These are phyloP conservation scores for Ctenicera cuprea DNA, from an alignment of 2,888 invertebrate species.

Conservation along the genomic window DNA sequence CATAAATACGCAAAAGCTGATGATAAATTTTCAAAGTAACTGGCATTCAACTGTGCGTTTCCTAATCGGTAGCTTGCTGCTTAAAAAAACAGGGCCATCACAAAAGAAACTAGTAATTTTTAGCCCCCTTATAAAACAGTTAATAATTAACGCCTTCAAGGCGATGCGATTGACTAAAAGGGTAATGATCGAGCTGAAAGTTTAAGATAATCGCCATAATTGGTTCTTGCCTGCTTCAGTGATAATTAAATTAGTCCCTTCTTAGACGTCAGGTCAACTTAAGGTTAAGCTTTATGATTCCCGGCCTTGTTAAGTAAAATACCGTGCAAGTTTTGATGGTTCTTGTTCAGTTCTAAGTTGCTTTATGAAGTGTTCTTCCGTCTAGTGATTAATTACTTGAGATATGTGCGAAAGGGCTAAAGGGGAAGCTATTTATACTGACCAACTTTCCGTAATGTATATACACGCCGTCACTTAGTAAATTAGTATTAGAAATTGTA, in stretches of 20 bases:
- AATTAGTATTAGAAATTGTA: background rate
- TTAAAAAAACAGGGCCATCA: constrained; percentile 12
- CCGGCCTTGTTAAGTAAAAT: constrained; percentile 39
- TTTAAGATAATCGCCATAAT: constrained; percentile 42
- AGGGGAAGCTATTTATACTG: constrained; percentile 1
- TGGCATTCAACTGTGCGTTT: background rate
- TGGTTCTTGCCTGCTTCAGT: constrained; percentile 37
- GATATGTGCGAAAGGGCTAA: background rate
- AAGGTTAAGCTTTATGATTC: constrained; percentile 46
- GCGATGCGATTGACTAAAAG: constrained; percentile 35
- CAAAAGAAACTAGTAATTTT: constrained; percentile 26
- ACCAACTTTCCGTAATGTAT: background rate
- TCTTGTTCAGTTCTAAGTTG: constrained; percentile 21
- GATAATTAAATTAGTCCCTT: constrained; percentile 44
- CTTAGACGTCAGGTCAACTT: constrained; percentile 43
- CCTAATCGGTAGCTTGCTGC: background rate
- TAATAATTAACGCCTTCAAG: constrained; percentile 26
- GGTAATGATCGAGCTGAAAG: constrained; percentile 35
- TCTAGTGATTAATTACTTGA: constrained; percentile 16
- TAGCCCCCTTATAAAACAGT: constrained; percentile 21
- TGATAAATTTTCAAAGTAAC: background rate
- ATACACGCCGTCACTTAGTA: background rate
- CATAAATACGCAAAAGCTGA: background rate
- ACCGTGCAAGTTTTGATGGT: constrained; percentile 26
- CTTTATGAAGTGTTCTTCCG: constrained; percentile 22